Evolutionary conservation across 2,888 invertebrate species (phyloP), one percentile per base, ranked within the genome.

Genomic region (Drosophila anomelani): DNA sequence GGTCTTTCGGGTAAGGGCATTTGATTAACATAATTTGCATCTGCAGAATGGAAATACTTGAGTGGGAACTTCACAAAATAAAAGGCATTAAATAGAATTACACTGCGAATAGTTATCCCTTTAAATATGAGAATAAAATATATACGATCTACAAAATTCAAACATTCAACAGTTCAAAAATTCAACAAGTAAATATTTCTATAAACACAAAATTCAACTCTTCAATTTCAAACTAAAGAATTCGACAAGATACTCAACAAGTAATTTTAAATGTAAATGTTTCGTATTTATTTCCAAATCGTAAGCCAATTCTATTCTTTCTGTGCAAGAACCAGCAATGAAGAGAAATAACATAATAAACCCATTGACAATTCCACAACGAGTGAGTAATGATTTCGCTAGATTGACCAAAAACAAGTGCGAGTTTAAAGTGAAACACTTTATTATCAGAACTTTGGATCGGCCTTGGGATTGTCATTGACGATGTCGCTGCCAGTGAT

Each of bases 381-480:
- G 15, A 43, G 13, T 69, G 68, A 67, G 36, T 67, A 57, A 67
- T 67, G 56, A 51, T 12, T 36, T 34, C 23, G 39, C 13, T 15
- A 13, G 10, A 32, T 43, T n/a, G 29, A 67, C 10, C 39, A 38
- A 3, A 49, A 43, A 17, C 57, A 43, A 43, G 10, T 17, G 57
- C 34, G n/a, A 29, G 43, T 17, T 41, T 13, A 36, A 41, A 43
- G 57, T 15, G 29, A 61, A 59, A 20, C 15, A 20, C 38, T 68
- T 71, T 79, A 59, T 74, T 67, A 36, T 84, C 57, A 86, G 51
- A 75, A 75, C 67, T 68, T 84, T 6, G 51, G 51, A 39, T 83
- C 63, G 34, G 32, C 13, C 10, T 76, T 79, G 59, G 46, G 66
- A 15, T 54, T 36, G 55, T 62, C 39, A n/a, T 39, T 10, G 15